Conservation (phyloP, 2,113 vertebrate genomes). For the Albula glossodonta region DNA sequence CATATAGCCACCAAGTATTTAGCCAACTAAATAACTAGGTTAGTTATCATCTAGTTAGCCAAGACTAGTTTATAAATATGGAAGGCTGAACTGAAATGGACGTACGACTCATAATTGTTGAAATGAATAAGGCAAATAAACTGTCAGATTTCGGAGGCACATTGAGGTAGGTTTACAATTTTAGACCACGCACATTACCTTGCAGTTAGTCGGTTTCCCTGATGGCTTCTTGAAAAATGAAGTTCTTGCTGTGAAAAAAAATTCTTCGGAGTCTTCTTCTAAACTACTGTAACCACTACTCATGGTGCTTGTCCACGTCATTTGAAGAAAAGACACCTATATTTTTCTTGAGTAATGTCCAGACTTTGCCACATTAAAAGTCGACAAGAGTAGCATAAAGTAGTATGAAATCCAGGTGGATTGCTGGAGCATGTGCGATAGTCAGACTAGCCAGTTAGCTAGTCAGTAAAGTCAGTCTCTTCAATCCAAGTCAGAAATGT, state of each 20-base stretch:
- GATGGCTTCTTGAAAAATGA: slow-evolving; percentile 88
- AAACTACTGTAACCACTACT: slow-evolving; percentile 97
- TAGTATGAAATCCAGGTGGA: background rate
- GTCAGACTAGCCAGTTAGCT: background rate
- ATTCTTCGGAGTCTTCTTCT: slow-evolving; percentile 95
- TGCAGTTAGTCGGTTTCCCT: slow-evolving; percentile 72
- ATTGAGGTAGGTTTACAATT: background rate
- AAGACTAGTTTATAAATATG: too few species aligned
- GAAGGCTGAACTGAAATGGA: too few species aligned
- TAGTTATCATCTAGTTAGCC: too few species aligned
- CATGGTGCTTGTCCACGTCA: slow-evolving; percentile 92
- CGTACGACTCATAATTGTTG: background rate
- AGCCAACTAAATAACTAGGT: too few species aligned
- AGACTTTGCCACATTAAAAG: slow-evolving; percentile 54
- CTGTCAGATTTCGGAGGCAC: too few species aligned
- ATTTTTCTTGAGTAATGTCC: slow-evolving; percentile 23
- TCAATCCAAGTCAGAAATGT: too few species aligned
- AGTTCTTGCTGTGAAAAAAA: slow-evolving; percentile 94
- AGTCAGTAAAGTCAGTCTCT: background rate
- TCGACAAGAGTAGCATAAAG: background rate
- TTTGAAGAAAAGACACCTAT: slow-evolving; percentile 59
- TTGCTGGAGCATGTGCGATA: background rate
- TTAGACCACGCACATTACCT: slow-evolving; percentile 62
- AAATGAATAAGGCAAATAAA: background rate
- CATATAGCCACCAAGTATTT: too few species aligned